These are phyloP conservation scores for Prolemur simus DNA, from an alignment of 2,113 vertebrate genomes.

Conservation along the genomic window DNA sequence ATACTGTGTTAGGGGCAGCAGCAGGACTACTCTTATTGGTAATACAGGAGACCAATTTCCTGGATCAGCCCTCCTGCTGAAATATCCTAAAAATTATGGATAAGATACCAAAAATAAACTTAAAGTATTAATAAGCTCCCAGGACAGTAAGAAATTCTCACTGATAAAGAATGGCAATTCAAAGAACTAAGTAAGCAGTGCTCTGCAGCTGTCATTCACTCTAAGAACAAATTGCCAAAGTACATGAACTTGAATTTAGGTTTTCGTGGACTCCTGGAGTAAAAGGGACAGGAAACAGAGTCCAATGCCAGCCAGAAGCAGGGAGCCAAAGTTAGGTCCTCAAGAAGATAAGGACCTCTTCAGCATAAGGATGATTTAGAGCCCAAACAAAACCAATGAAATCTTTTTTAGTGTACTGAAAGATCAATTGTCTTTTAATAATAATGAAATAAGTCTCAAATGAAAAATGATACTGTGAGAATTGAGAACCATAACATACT, in stretches of 20 bases:
- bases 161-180: not conserved
- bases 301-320: not conserved
- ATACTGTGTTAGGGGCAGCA: not conserved
- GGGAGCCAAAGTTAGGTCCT: not conserved
- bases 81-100: not conserved
- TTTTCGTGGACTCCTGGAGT: not conserved
- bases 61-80: not conserved
- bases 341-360: not conserved
- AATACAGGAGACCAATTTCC: not conserved
- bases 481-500: not conserved
- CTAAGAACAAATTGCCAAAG: not conserved
- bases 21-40: not conserved
- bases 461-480: not conserved
- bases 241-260: not conserved
- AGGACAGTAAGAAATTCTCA: not conserved
- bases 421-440: not conserved
- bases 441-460: not conserved
- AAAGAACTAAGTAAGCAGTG: not conserved
- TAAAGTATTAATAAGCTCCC: not conserved
- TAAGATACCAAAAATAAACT: not conserved
- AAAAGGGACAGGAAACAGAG: not conserved
- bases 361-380: not conserved
- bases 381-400: not conserved
- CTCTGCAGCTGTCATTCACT: not conserved
- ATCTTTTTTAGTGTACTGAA: not conserved